phyloP scores from a whole-genome alignment of 2,888 invertebrate genomes.

The Cantharis rustica region DNA sequence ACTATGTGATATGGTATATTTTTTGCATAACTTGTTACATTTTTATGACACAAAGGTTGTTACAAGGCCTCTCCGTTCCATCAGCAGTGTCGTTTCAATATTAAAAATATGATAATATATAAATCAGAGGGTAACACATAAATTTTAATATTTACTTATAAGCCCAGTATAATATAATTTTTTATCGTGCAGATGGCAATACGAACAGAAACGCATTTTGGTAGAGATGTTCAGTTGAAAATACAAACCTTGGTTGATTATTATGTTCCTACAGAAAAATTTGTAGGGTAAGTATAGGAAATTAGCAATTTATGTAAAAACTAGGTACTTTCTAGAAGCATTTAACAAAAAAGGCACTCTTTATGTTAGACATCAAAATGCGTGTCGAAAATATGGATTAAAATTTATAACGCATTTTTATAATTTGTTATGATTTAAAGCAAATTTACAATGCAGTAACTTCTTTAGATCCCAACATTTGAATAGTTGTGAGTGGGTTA shows the following conservation, averaged over 20 bases:
- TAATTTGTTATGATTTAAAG: too few relatives aligned
- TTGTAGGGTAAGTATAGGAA: too few relatives aligned
- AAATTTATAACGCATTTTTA: too few relatives aligned
- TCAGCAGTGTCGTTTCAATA: conserved; percentile 19
- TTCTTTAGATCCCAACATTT: too few relatives aligned
- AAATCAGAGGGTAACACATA: neutral
- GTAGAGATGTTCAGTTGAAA: neutral
- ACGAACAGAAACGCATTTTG: neutral
- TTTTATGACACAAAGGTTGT: conserved; percentile 45
- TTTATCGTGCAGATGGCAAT: neutral
- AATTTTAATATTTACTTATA: neutral
- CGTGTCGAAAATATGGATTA: too few relatives aligned
- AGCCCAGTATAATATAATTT: neutral
- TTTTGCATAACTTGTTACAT: conserved; percentile 38
- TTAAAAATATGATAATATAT: neutral
- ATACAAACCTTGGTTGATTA: neutral
- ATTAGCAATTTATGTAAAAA: too few relatives aligned
- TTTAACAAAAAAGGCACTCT: too few relatives aligned
- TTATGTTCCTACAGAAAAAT: neutral
- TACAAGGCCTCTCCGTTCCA: conserved; percentile 54
- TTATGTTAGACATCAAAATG: too few relatives aligned
- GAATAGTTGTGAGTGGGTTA: too few relatives aligned
- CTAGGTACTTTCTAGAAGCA: too few relatives aligned
- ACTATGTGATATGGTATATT: conserved; percentile 47
- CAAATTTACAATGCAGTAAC: too few relatives aligned